Conservation (phyloP, 2,113 vertebrate species). For the Panurus biarmicus region DNA sequence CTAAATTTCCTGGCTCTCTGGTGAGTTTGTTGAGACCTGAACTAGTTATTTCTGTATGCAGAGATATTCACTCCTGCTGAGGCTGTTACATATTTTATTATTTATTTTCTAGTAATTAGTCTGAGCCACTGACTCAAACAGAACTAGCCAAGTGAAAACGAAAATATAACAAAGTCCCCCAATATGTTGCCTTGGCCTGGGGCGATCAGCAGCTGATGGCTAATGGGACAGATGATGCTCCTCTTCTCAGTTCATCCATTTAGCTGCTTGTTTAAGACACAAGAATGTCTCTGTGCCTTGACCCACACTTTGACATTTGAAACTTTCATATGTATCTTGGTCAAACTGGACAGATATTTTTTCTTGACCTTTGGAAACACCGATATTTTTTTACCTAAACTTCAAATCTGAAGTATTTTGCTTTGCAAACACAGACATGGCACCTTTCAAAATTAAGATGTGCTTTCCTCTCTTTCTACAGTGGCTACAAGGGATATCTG, state of each 20-base stretch:
- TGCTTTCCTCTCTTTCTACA: not conserved
- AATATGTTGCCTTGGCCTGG: conserved; percentile 56
- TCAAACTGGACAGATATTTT: not conserved
- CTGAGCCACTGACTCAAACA: conserved; percentile 57
- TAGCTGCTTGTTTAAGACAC: conserved; percentile 57
- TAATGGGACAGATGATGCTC: conserved; percentile 63
- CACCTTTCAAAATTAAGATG: not conserved
- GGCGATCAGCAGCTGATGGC: conserved; percentile 42
- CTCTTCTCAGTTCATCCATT: conserved; percentile 52
- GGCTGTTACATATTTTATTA: conserved; percentile 34
- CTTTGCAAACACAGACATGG: not conserved
- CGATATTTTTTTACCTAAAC: not conserved
- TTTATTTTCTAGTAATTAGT: conserved; percentile 62
- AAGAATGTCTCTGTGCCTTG: conserved; percentile 8
- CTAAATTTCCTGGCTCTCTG: not conserved
- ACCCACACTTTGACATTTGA: not conserved
- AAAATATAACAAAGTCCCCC: conserved; percentile 57
- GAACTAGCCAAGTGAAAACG: conserved; percentile 61
- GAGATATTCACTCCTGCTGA: not conserved
- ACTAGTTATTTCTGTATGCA: not conserved
- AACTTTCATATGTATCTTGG: not conserved
- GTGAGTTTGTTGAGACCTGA: not conserved
- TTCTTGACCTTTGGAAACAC: not conserved
- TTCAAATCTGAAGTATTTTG: not conserved
- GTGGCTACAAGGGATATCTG: not conserved